Conservation (phyloP, 2,797 vertebrate genomes). For the Tauraco hartlaubi region DNA sequence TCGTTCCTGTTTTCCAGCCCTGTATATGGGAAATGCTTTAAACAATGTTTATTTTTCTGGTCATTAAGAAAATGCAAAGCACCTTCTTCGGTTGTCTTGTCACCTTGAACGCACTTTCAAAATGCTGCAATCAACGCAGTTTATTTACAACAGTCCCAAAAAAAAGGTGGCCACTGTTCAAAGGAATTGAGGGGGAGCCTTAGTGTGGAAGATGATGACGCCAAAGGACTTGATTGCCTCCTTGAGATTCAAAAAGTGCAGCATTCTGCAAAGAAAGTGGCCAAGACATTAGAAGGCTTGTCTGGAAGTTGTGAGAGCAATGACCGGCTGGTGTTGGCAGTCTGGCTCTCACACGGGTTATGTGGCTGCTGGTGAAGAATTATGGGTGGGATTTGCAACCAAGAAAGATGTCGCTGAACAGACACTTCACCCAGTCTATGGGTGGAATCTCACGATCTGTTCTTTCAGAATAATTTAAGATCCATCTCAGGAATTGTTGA, state of each 20-base stretch:
- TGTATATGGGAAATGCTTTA: background rate
- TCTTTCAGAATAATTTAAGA: background rate
- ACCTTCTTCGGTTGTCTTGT: background rate
- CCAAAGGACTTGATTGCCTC: background rate
- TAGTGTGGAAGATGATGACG: background rate
- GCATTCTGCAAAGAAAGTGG: background rate
- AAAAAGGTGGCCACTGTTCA: background rate
- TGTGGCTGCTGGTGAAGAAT: background rate
- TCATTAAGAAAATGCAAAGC: slow-evolving; percentile 30
- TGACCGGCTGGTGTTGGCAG: background rate
- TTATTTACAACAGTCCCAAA: background rate
- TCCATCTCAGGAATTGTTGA: background rate
- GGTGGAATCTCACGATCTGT: background rate
- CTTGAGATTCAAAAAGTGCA: background rate
- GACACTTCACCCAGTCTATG: background rate
- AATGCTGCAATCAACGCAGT: background rate
- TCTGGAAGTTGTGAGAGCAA: background rate
- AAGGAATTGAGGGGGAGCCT: background rate
- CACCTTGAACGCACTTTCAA: background rate
- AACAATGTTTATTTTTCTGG: background rate
- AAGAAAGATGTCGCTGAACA: background rate
- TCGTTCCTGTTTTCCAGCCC: background rate
- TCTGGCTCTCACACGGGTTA: background rate
- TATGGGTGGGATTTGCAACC: background rate
- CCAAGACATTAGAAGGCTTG: background rate